Evolutionary conservation across 1,140 invertebrate genomes (phyloP), one percentile per base, ranked within the genome.

Genomic region (Brachionus paranguensis): DNA sequence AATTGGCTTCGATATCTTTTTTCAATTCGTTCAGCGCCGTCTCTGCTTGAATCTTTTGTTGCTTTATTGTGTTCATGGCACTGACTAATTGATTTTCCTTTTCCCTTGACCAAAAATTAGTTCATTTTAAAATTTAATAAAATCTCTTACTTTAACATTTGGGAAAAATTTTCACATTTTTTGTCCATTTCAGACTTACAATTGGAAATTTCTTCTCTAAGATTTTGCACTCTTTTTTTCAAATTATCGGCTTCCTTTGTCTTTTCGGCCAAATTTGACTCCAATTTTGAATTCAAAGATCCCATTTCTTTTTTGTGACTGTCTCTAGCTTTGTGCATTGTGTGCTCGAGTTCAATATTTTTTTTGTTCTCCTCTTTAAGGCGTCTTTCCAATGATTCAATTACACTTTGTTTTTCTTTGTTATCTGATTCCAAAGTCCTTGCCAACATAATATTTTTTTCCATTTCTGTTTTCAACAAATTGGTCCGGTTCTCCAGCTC

Each of bases 1-100:
- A 88, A 81, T 89, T 89, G 60, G 87, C 86, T 83, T 89, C 88
- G 4, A 89, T 88, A 84, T 89, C 87, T 33, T 76, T 70, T 84
- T 89, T 89, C 78, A 89, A 88, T n/a, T 89, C 88, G 29, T 87
- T 86, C 84, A 89, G 78, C 0, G 88, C 86, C 79, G 86, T 85
- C 72, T 89, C 88, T n/a, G 88, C 84, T 17, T 64, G 78, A 8
- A 53, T 17, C 17, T 85, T 79, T 55, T 81, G 78, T 12, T 81
- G 78, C n/a, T 81, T 81, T 17, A 81, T 60, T 37, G 64, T 64
- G 20, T 68, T 81, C 53, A 47, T 45, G 17, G 78, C 14, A 20
- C 64, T 60, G 8, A 3, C 7, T 24, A 81, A 24, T 5, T 64
- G 55, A 27, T 12, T 14, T 10, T 89, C 88, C 84, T 87, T 88